Evolutionary conservation across 2,113 vertebrate species (phyloP).

Genomic region (Hippotragus niger): DNA sequence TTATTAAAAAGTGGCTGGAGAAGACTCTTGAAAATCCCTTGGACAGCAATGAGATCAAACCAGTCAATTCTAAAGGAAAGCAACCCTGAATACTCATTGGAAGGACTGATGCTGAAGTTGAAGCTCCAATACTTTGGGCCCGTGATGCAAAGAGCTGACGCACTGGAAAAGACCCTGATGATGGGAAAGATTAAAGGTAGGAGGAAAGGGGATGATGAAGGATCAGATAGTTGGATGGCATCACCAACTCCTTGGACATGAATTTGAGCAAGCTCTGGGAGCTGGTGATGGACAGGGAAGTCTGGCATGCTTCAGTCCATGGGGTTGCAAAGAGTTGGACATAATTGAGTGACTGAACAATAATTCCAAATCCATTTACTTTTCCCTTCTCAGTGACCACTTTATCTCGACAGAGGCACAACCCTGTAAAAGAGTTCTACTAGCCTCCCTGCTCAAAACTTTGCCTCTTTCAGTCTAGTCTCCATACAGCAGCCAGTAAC

Average conservation of each 20-base stretch:
- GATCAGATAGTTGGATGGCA: background rate
- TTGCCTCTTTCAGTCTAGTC: background rate
- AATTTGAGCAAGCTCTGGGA: background rate
- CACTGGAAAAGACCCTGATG: background rate
- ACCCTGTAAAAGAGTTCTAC: background rate
- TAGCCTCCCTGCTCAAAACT: background rate
- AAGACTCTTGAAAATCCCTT: background rate
- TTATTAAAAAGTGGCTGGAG: background rate
- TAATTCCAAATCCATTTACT: background rate
- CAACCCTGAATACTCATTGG: background rate
- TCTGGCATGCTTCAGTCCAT: background rate
- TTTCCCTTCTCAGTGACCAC: background rate
- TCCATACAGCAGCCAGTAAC: background rate
- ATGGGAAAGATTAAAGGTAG: background rate
- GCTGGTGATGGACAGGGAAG: background rate
- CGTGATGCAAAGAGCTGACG: background rate
- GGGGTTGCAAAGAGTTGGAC: background rate
- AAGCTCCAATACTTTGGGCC: background rate
- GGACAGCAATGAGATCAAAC: background rate
- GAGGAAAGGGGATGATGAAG: background rate
- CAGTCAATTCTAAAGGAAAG: background rate
- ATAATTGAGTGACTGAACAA: background rate
- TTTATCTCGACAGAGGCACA: background rate
- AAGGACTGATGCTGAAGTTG: background rate
- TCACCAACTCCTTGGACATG: background rate